Evolutionary conservation across 2,113 vertebrate genomes (phyloP), one percentile per base, ranked within the genome.

Genomic region (Tricholaema leucomelas): DNA sequence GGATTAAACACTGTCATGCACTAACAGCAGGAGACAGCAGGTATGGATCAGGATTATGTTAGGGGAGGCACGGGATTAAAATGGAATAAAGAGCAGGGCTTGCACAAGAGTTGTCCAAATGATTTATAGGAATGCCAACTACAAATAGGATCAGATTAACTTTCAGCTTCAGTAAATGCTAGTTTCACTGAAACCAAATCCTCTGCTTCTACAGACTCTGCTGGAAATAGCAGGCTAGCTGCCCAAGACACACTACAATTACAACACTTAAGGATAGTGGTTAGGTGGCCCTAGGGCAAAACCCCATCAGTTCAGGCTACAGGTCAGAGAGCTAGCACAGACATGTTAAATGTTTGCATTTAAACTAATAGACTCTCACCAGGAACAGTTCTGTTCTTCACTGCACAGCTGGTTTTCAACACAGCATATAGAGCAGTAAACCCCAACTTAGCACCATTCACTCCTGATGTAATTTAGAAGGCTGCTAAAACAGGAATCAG

Each of bases 101-200:
- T 84, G 61, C 48, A 78, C 52, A n/a, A 71, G 48, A 58, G 42
- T 58, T 83, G 56, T 81, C 75, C 60, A 52, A 60, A 46, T 71
- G 25, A 77, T 91, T 82, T 85, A 10, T 63, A 44, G 8, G n/a
- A 74, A 78, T 54, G 20, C 44, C 64, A 60, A n/a, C 56, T 81
- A 67, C 59, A 90, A 74, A 90, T 6, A 83, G 31, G 38, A 87
- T 74, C 54, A 71, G 85, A 71, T 90, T 78, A 83, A 81, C 95
- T 78, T 91, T 48, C 76, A 81, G 76, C 27, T 83, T 84, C 2
- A 3, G 75, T 81, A 87, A 90, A 91, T 60, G 77, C 30, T 30
- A 27, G 17, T 59, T 74, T 67, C 60, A 59, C 8, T 85, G 38
- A 65, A 90, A 92, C n/a, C 23, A 90, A 91, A 91, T 38, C 73